Evolutionary conservation across 2,797 vertebrate species (phyloP).

Genomic region (Australoheros facetus): DNA sequence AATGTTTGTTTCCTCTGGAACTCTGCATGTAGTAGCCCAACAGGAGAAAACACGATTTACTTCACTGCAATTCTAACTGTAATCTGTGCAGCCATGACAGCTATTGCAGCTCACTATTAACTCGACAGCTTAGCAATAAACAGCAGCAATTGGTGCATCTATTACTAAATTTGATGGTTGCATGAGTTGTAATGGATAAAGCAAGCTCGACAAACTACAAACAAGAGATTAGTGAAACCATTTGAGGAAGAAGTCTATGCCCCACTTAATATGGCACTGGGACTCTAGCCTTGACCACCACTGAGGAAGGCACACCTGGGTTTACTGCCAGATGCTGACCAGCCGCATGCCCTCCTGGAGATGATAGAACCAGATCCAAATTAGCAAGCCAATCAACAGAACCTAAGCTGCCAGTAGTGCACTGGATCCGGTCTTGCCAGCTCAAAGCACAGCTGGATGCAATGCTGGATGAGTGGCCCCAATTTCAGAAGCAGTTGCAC

Average conservation of each 20-base stretch:
- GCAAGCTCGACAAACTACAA: background rate
- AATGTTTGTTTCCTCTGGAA: background rate
- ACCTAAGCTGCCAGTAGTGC: background rate
- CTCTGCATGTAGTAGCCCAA: background rate
- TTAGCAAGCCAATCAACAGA: background rate
- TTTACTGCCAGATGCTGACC: background rate
- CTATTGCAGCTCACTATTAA: background rate
- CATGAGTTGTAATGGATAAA: background rate
- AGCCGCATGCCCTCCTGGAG: background rate
- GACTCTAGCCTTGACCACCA: background rate
- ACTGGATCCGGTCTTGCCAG: background rate
- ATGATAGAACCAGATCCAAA: background rate
- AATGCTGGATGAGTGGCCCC: background rate
- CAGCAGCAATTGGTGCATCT: background rate
- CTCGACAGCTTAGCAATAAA: background rate
- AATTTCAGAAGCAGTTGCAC: constrained; percentile 5
- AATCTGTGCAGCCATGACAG: background rate
- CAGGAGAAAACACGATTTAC: background rate
- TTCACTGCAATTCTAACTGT: background rate
- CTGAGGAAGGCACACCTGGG: background rate
- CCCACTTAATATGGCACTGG: background rate
- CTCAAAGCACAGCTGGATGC: constrained; percentile 2
- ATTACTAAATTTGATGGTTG: background rate
- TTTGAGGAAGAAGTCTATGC: background rate
- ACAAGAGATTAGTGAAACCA: background rate